These are phyloP conservation scores for Andricus grossulariae DNA, from an alignment of 1,140 invertebrate species.

Conservation along the genomic window DNA sequence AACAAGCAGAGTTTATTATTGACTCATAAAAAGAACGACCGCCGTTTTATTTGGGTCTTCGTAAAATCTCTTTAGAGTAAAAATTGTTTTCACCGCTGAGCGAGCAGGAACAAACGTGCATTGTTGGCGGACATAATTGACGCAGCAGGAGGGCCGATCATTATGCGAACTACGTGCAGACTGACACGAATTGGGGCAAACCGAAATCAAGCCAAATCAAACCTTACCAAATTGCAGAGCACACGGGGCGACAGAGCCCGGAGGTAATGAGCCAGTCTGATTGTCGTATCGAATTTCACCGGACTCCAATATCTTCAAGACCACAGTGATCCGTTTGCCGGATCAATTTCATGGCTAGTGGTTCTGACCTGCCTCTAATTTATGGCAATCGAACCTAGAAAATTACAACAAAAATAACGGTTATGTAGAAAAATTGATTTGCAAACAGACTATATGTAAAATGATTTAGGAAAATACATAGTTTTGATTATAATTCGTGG, in stretches of 20 bases:
- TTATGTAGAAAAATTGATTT: no score
- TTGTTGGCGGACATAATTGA: slow-evolving; percentile 42
- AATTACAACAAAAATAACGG: no score
- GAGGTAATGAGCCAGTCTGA: slow-evolving; percentile 53
- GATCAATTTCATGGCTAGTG: not conserved
- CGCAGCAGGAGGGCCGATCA: slow-evolving; percentile 47
- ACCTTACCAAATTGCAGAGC: slow-evolving; percentile 53
- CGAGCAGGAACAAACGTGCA: slow-evolving; percentile 10
- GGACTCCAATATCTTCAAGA: slow-evolving; percentile 26
- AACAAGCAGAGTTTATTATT: slow-evolving; percentile 8
- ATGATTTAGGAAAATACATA: no score
- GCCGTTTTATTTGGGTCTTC: not conserved
- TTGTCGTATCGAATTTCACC: slow-evolving; percentile 39
- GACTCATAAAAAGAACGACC: not conserved
- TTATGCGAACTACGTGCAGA: slow-evolving; percentile 55
- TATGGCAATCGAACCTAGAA: no score
- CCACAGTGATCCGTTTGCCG: not conserved
- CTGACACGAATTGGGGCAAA: slow-evolving; percentile 63
- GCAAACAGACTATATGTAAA: no score
- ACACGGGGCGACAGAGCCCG: slow-evolving; percentile 40
- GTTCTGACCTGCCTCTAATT: no score
- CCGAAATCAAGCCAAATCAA: slow-evolving; percentile 65
- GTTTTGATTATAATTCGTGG: no score
- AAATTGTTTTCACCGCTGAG: slow-evolving; percentile 13
- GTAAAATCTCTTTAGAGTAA: slow-evolving; percentile 3